Evolutionary conservation across 2,797 vertebrate genomes (phyloP), one percentile per base, ranked within the genome.

Genomic region (Mus minutoides): DNA sequence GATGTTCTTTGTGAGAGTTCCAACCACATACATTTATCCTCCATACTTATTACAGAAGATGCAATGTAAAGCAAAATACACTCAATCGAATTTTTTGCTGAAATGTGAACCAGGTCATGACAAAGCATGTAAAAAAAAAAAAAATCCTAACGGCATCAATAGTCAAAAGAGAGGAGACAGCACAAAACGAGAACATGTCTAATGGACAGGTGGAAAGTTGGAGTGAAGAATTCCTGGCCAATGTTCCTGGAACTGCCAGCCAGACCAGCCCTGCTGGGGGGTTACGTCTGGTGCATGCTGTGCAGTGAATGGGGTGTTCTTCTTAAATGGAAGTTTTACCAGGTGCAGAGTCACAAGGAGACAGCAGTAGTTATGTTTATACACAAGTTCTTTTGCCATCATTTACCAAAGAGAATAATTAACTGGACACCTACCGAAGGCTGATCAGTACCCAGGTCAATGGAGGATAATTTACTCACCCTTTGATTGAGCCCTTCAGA

Each of bases 311-410:
- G 37, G 49, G 26, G 17, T 88, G 6, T 82, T 95, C 73, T 77
- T 56, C 17, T 43, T 46, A 80, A 88, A 8, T 77, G 67, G 90
- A 88, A 62, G 22, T 73, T 95, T 89, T 87, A 80, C 67, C 56
- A 96, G 85, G 73, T 92, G 67, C 89, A 82, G 43, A 85, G 24
- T 56, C 85, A 83, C 40, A 64, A 62, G 75, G 49, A 64, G 40
- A 40, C 67, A 52, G 40, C 37, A 64, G 56, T 69, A 62, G 84
- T 87, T 78, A 26, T 40, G 13, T 64, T 77, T 88, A 64, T n/a
- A 64, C 37, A 37, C 3, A 10, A 92, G 91, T 37, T 37, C 56
- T 82, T 85, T 77, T 43, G 7, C 19, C 43, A 24, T 52, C 4
- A 22, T 52, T 62, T 54, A 79, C 43, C 49, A 43, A 85, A 96